Base-by-base conservation (phyloP, 2,888 invertebrate genomes). In the Drosophila mercatorum region DNA sequence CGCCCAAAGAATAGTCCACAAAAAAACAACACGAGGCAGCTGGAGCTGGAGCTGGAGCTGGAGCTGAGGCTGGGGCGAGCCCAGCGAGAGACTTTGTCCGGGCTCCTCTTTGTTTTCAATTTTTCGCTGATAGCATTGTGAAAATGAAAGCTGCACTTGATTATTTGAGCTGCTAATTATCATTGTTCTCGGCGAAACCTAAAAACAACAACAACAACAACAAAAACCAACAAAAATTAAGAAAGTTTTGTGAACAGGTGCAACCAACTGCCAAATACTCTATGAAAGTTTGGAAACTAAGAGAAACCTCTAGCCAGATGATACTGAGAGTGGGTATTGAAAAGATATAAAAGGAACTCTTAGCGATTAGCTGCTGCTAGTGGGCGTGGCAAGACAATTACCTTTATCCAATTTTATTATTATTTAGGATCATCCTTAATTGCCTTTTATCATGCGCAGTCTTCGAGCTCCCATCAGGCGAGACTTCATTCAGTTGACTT, bases 121-220 rank as follows among this genome's bases (percentile, higher is more conserved):
- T 60, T 65, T 56, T 68, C 56, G 62, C 47, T 62, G 58, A 44
- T 56, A 57, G 68, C 78, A 83, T 81, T 81, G 84, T 84, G 79
- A 68, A 81, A 82, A 80, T 85, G 76, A 82, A 80, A 85, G 85
- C 85, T 82, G 85, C 85, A 82, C 83, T 85, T 85, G 80, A 85
- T 85, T 82, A 82, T 82, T 82, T 85, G 76, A 79, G 65, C 77
- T 85, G 81, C 85, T 82, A 82, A 82, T 82, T 82, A 85, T 74
- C 82, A 81, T 75, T 81, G 81, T 81, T 79, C 72, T 61, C 46
- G 52, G 38, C 62, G 31, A 26, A 47, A 41, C 26, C 58, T 55
- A 56, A 55, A 65, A 66, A 40, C 10, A 26, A 28, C 22, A 22
- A 22, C 22, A 66, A 40, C 10, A 26, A 28, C 22, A 22, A 22